Base-by-base conservation (phyloP, 2,888 invertebrate species). In the Pollenia angustigena region DNA sequence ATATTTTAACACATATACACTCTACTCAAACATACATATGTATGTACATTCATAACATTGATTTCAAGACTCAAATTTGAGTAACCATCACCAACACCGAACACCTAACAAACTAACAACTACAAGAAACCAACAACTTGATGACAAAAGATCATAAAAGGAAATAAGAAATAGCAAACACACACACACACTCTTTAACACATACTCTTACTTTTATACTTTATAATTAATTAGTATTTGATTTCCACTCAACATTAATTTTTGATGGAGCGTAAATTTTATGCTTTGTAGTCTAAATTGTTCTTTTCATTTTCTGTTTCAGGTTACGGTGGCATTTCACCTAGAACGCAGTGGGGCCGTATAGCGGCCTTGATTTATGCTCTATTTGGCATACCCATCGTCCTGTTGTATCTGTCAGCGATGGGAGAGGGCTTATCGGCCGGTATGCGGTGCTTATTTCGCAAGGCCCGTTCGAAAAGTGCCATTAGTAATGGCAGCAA, bases 291-390 rank as follows among this genome's bases (percentile, higher is more conserved):
- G 42, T 54, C 56, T 62, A 64, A 81, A 60, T 79, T 58, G 58
- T 58, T 75, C 23, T 23, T 58, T 72, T 42, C n/a, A 12, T 40
- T 80, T 42, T 64, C 44, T 79, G 58, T 75, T 50, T 54, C 60
- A 98, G 97, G 97, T 88, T 97, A 97, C 91, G 97, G 97, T 56
- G 96, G 96, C 91, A 96, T 97, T 83, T 96, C 97, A 4, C 97
- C 98, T 4, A 95, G 95, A 89, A 97, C 97, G 4, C 94, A 96
- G 54, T 96, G 95, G 95, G 97, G 97, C 44, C 92, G 93, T 90
- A 93, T 97, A 89, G 96, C 96, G 85, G 97, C 97, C n/a, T 95
- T 97, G 88, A 94, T 96, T 82, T 98, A 97, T 93, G 97, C 97
- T 0, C 95, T 97, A 85, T 94, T 97, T 85, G 98, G 98, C 74